These are phyloP conservation scores for Erithacus rubecula DNA, from an alignment of 2,797 vertebrate genomes.

Conservation along the genomic window DNA sequence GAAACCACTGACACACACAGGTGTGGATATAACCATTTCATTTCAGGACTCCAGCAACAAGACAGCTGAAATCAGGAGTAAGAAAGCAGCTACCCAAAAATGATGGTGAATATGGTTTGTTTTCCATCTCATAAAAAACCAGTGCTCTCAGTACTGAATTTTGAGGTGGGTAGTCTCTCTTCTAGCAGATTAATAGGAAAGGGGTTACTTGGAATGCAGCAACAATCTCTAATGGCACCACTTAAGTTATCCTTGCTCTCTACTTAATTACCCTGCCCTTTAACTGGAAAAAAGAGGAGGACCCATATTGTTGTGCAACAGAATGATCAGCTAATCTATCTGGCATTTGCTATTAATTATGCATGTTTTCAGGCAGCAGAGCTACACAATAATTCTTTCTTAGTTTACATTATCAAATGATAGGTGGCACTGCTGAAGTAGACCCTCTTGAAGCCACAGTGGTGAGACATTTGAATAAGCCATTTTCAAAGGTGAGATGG, in stretches of 20 bases:
- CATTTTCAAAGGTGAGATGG: neutral
- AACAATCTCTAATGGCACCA: neutral
- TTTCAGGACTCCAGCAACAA: neutral
- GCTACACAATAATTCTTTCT: neutral
- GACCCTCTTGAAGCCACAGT: neutral
- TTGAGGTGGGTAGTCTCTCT: neutral
- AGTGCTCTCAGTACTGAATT: neutral
- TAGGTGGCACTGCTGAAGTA: neutral
- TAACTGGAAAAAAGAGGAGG: neutral
- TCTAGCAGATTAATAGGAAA: neutral
- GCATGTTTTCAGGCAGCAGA: neutral
- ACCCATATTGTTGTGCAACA: neutral
- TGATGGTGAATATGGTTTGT: accelerated
- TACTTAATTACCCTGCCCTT: neutral
- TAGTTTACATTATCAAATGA: neutral
- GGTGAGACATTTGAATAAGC: neutral
- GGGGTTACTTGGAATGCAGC: neutral
- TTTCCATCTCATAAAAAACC: neutral
- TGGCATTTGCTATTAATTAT: constrained; percentile 2
- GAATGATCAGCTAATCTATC: neutral
- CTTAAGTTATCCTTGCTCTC: neutral
- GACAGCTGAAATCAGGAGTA: neutral
- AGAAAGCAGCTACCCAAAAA: neutral
- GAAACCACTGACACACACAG: neutral
- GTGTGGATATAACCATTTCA: neutral